Conservation (phyloP, 1,140 invertebrate genomes). For the Camponotus vicinus region DNA sequence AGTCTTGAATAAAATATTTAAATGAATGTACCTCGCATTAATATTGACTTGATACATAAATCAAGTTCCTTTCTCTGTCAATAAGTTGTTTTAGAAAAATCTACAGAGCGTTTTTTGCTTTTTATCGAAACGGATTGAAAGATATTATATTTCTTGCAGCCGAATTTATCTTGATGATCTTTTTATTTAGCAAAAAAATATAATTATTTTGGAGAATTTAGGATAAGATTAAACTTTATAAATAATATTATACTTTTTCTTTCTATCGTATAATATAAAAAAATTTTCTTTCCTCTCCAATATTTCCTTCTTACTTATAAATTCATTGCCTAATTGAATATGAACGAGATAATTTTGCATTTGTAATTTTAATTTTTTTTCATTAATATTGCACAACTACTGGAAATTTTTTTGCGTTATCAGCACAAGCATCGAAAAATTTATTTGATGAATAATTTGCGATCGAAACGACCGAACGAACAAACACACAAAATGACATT, state of each 20-base stretch:
- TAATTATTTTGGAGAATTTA: background rate
- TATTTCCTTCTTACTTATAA: background rate
- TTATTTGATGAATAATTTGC: background rate
- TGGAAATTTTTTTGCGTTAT: background rate
- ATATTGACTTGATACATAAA: background rate
- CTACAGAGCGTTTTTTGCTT: background rate
- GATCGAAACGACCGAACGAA: slow-evolving; percentile 4
- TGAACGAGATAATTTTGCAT: background rate
- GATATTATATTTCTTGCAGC: too few relatives aligned
- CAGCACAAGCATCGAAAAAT: background rate
- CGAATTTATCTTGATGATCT: background rate
- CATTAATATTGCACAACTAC: background rate
- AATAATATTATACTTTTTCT: background rate
- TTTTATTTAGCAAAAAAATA: background rate
- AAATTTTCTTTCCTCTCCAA: background rate
- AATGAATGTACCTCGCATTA: background rate
- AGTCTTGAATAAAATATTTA: background rate
- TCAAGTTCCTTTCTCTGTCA: background rate
- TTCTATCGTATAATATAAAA: too few relatives aligned
- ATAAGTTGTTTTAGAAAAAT: slow-evolving; percentile 24
- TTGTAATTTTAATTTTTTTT: slow-evolving; percentile 13
- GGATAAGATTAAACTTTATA: slow-evolving; percentile 17
- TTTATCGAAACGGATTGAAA: background rate
- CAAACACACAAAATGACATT: slow-evolving; percentile 20
- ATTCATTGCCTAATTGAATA: background rate